These are phyloP conservation scores for Cybosia mesomella DNA, from an alignment of 2,888 invertebrate genomes.

Conservation along the genomic window DNA sequence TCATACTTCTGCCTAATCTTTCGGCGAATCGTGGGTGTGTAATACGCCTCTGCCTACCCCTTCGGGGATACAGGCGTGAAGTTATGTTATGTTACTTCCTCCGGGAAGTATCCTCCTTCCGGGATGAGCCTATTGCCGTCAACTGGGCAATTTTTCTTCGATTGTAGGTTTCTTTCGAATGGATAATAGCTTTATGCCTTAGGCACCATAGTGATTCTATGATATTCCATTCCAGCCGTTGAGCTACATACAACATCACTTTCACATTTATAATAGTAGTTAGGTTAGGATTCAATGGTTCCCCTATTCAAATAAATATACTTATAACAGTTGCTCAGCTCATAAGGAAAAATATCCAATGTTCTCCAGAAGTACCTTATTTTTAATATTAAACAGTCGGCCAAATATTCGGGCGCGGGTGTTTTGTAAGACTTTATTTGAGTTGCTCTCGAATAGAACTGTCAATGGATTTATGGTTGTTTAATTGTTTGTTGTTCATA, in stretches of 20 bases:
- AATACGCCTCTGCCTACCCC: no score
- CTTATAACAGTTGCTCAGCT: not conserved
- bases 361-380: not conserved
- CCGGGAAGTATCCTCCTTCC: no score
- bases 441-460: slow-evolving; percentile 8
- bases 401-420: slow-evolving; percentile 9
- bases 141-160: no score
- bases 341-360: slow-evolving; percentile 12
- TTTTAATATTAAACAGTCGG: slow-evolving; percentile 17
- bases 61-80: no score
- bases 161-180: no score
- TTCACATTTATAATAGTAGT: not conserved
- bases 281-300: not conserved
- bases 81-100: no score
- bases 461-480: slow-evolving; percentile 7
- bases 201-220: no score
- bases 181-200: no score
- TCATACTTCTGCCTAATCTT: no score
- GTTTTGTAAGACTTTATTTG: slow-evolving; percentile 12
- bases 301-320: not conserved
- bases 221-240: no score
- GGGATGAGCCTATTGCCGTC: no score
- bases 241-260: not conserved
- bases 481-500: slow-evolving; percentile 9
- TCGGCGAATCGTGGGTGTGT: no score